Base-by-base conservation (phyloP, 2,888 invertebrate genomes). In the Nephrotoma flavescens region DNA sequence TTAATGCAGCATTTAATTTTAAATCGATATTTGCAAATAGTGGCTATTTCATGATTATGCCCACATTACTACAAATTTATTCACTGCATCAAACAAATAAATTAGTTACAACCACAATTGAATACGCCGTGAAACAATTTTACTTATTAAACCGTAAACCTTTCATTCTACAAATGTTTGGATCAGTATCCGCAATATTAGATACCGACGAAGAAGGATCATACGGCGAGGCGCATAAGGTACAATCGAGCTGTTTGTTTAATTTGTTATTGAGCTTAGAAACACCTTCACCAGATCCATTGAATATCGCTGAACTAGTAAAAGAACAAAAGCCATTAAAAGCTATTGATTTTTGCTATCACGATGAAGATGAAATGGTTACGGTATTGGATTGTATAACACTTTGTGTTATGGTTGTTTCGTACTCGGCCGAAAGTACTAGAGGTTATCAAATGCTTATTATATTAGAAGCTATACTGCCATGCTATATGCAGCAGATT, bases 151-250 rank as follows among this genome's bases (percentile, higher is more conserved):
- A 99, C 90, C 94, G 99, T 86, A 99, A 99, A 90, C 99, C 99
- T 0, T 99, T 99, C 90, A 97, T 99, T 89, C 93, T 99, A 86
- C 99, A 99, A 94, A 98, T 99, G 98, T 99, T 99, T 92, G 99
- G 99, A 1, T 98, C 98, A 3, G 97, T 99, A 0, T 99, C 99
- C 0, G 97, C 98, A 1, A 97, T 99, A 90, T 92, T 99, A 89
- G 99, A 99, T 90, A 97, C 97, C 0, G 97, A 97, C 89, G 96
- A 96, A 90, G 95, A 95, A 88, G 95, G 96, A 45, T 94, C 95
- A 4, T 96, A 95, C 90, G 98, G 98, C 4, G 97, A 98, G 92
- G 97, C 98, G 0, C 97, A 97, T 90, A 97, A 97, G 92, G 97
- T 97, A 90, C 85, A 44, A 86, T 83, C 52, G 1, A 85, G 42